Evolutionary conservation across 2,888 invertebrate species (phyloP).

Genomic region (Hermodice carunculata): DNA sequence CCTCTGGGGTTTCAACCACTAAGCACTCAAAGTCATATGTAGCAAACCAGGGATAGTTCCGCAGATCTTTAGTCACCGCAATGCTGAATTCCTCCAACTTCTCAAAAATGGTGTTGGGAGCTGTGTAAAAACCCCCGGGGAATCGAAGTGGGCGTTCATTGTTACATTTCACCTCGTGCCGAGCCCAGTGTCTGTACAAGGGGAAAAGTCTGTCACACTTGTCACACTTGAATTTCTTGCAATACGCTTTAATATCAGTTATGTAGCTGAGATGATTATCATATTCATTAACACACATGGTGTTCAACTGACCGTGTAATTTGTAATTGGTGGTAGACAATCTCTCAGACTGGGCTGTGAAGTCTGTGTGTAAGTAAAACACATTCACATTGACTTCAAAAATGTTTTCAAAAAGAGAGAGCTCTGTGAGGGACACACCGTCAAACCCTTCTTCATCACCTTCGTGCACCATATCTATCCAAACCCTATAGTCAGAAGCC

Average conservation of each 20-base stretch:
- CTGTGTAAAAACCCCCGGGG: not conserved
- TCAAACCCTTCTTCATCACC: no score
- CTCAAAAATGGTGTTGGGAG: constrained; percentile 1
- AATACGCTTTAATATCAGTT: not conserved
- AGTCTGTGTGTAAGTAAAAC: not conserved
- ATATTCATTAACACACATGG: not conserved
- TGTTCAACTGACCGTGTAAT: not conserved
- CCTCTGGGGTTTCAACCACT: not conserved
- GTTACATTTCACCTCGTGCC: not conserved
- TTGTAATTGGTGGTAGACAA: not conserved
- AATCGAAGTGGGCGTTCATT: not conserved
- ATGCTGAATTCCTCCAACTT: not conserved
- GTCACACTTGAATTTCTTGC: not conserved
- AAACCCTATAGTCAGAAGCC: no score
- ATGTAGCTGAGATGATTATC: not conserved
- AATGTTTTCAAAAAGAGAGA: not conserved
- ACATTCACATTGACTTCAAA: not conserved
- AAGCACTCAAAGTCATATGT: not conserved
- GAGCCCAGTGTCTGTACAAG: not conserved
- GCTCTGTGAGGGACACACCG: no score
- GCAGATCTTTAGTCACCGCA: no score
- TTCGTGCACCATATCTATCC: no score
- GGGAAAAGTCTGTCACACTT: not conserved
- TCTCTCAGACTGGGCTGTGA: not conserved
- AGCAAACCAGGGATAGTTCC: not conserved